phyloP scores from a whole-genome alignment of 2,888 invertebrate species.

The Microplitis deprimator region DNA sequence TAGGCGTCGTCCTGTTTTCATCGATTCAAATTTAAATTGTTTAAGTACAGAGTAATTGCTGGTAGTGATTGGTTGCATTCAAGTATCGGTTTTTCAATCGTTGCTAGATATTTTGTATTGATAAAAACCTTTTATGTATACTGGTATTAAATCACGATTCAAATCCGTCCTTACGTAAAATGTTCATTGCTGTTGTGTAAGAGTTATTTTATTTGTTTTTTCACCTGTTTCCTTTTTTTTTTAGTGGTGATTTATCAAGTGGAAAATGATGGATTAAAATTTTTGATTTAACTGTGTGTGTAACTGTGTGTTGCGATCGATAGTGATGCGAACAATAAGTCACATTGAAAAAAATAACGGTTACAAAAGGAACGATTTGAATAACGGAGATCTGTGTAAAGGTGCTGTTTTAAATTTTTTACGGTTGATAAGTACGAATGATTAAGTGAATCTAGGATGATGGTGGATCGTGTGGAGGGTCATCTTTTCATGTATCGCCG shows the following conservation, averaged over 20 bases:
- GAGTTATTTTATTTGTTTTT: background rate
- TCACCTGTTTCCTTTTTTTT: background rate
- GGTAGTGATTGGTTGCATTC: background rate
- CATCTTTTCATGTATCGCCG: conserved; percentile 84
- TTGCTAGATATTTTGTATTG: background rate
- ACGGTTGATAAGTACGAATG: conserved; percentile 56
- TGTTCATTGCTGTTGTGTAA: background rate
- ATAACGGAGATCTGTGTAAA: background rate
- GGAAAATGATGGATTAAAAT: background rate
- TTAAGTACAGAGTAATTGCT: background rate
- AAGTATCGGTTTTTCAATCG: background rate
- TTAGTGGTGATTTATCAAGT: background rate
- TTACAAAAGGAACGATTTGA: background rate
- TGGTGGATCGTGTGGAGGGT: conserved; percentile 85
- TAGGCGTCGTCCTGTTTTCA: background rate
- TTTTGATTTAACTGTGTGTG: background rate
- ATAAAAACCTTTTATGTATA: background rate
- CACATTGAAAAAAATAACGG: background rate
- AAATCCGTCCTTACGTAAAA: background rate
- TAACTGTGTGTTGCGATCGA: background rate
- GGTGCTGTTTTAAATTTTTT: background rate
- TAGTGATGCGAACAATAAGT: background rate
- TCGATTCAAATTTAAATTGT: background rate
- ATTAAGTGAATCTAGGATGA: conserved; percentile 71
- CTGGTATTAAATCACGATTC: background rate